Base-by-base conservation (phyloP, 2,113 vertebrate genomes). In the Phrynosoma platyrhinos region DNA sequence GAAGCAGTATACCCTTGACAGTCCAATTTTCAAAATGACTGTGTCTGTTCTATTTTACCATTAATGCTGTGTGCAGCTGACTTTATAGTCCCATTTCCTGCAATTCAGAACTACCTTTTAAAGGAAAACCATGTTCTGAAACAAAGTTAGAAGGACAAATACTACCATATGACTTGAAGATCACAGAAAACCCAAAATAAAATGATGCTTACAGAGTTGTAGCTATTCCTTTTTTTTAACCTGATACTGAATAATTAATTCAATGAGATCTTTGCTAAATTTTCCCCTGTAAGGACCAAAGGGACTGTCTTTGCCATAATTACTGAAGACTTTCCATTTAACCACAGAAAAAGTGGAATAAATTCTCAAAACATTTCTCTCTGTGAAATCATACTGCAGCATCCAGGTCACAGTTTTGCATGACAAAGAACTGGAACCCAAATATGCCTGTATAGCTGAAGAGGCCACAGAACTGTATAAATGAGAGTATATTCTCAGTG, bases 11-110 rank as follows among this genome's bases (percentile, higher is more conserved):
- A 74, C 74, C 30, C n/a, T 30, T 74, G 47, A 36, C 69, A 84
- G 32, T 74, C 69, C n/a, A 74, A 36, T 84, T 74, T 68, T 74
- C 52, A 52, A 58, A 84, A 74, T 74, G 10, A 84, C 72, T 55
- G 9, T 25, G 20, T 36, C n/a, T 36, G 5, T 84, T 75, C n/a
- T 58, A 36, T 84, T 84, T 58, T 75, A 36, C 52, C n/a, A 84
- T 40, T 75, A 75, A 14, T 58, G 23, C 71, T 13, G 16, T 58
- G 40, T 36, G n/a, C 16, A 25, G 10, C 9, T 52, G 71, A 16
- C 47, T 72, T 72, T 74, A 83, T 83, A 83, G 16, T 16, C 42
- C 52, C 23, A n/a, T 74, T 72, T 84, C 47, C 18, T 74, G 30
- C 25, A 74, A 53, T 23, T 69, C 68, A 32, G 18, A 32, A 8